These are phyloP conservation scores for Ganaspis brasiliensis DNA, from an alignment of 2,888 invertebrate genomes.

Conservation along the genomic window DNA sequence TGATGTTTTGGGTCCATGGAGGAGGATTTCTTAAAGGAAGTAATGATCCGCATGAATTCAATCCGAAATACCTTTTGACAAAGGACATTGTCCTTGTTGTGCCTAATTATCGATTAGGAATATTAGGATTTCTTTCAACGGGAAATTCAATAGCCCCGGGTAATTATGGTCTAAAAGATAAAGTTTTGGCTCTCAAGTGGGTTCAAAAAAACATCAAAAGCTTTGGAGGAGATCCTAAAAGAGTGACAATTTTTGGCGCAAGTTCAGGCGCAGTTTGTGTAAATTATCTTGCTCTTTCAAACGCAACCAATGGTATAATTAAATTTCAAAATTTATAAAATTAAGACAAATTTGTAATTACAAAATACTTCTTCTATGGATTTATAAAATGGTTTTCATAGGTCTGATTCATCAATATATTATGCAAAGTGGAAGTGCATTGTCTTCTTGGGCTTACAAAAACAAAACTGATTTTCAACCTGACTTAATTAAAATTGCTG, in stretches of 20 bases:
- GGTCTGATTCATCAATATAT: constrained; percentile 64
- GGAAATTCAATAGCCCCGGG: constrained; percentile 60
- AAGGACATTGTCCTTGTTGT: constrained; percentile 64
- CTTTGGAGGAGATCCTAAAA: constrained; percentile 62
- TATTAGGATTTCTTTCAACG: constrained; percentile 64
- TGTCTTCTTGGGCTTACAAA: constrained; percentile 54
- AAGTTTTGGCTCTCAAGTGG: constrained; percentile 62
- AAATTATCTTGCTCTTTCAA: constrained; percentile 60
- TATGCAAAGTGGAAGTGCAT: constrained; percentile 55
- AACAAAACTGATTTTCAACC: constrained; percentile 82
- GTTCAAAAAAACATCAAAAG: constrained; percentile 57
- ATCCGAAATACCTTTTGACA: constrained; percentile 65
- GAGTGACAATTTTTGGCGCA: constrained; percentile 62
- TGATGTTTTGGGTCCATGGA: constrained; percentile 73
- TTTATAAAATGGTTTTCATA: no score
- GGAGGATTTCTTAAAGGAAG: constrained; percentile 81
- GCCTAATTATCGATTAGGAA: constrained; percentile 67
- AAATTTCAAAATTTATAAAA: not conserved
- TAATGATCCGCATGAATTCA: constrained; percentile 82
- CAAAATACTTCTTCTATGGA: constrained; percentile 10
- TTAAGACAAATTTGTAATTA: no score
- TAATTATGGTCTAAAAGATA: constrained; percentile 65
- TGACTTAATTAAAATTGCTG: constrained; percentile 84
- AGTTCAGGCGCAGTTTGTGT: constrained; percentile 62
- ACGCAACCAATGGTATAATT: constrained; percentile 50